Conservation (phyloP, 2,113 vertebrate genomes). For the Pelecanus crispus region DNA sequence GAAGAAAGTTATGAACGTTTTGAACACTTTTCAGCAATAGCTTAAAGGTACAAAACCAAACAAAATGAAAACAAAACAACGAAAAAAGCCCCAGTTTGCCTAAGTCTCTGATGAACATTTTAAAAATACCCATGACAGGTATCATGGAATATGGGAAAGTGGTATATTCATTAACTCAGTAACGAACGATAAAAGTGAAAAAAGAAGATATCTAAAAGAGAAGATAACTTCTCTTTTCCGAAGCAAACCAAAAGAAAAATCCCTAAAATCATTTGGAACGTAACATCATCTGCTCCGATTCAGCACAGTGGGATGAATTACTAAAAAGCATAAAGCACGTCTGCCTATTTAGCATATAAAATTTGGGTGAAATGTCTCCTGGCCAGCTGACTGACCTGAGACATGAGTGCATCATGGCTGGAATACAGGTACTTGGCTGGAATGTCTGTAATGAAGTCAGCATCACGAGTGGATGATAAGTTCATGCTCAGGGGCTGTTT, state of each 20-base stretch:
- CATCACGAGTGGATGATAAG: conserved; percentile 54
- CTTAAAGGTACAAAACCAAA: neutral
- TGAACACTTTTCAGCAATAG: conserved; percentile 8
- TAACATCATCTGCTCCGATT: neutral
- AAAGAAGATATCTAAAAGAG: neutral
- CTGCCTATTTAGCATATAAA: neutral
- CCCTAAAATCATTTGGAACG: neutral
- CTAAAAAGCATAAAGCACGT: neutral
- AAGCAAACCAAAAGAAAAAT: neutral
- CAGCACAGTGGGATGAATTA: neutral
- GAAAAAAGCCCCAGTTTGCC: neutral
- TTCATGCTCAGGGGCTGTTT: conserved; percentile 61
- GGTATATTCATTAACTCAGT: neutral
- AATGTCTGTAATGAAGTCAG: conserved; percentile 65
- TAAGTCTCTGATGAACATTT: neutral
- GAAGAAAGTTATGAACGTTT: conserved; percentile 32
- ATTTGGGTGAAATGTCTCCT: conserved; percentile 33
- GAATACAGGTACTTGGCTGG: conserved; percentile 60
- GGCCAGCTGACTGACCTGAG: conserved; percentile 66
- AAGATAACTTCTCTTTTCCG: neutral
- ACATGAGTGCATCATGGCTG: conserved; percentile 50
- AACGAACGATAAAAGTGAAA: neutral
- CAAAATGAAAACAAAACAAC: neutral
- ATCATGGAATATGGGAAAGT: neutral
- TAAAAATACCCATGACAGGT: neutral